Evolutionary conservation across 2,888 invertebrate genomes (phyloP), one percentile per base, ranked within the genome.

Genomic region (Siphlonurus alternatus): DNA sequence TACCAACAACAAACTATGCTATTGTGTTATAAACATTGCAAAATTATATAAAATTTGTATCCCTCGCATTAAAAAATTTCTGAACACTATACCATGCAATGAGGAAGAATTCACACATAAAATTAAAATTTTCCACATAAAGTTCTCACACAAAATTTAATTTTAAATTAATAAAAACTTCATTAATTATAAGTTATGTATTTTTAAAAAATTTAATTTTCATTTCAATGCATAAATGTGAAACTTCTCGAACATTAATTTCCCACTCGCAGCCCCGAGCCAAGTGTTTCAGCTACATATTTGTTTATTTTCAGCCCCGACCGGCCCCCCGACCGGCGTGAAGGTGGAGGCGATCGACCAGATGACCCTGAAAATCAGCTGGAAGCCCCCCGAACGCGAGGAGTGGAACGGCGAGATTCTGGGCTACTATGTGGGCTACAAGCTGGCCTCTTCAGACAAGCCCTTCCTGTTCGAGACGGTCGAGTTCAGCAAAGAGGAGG

Each of bases 361-460:
- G 73, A 91, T 92, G 68, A 89, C 89, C 1, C 79, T 93, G 70
- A 71, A 71, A 63, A 90, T 93, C 18, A 88, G 87, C 69, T 93
- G 93, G 93, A 93, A 93, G 76, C 91, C 93, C 70, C 93, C 93
- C 71, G 82, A 86, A 73, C 84, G 88, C 51, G 86, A 90, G 67
- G 89, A 93, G 74, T 93, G 93, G 93, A 93, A 94, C 72, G 93
- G 93, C 62, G 93, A 93, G 76, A 90, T 94, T 67, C 81, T 81
- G 73, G 93, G 93, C 67, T 93, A 93, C 74, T 93, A 93, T 73
- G 91, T 93, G 68, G 93, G 93, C 66, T 91, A 92, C 76, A 88
- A 90, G 79, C 80, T 90, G 65, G 86, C 89, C 0, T 85, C 86
- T 69, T 73, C 73, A 25, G 91, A 92, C 73, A 89, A 90, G 67